phyloP scores from a whole-genome alignment of 2,888 invertebrate genomes.

The Escarpia spicata region DNA sequence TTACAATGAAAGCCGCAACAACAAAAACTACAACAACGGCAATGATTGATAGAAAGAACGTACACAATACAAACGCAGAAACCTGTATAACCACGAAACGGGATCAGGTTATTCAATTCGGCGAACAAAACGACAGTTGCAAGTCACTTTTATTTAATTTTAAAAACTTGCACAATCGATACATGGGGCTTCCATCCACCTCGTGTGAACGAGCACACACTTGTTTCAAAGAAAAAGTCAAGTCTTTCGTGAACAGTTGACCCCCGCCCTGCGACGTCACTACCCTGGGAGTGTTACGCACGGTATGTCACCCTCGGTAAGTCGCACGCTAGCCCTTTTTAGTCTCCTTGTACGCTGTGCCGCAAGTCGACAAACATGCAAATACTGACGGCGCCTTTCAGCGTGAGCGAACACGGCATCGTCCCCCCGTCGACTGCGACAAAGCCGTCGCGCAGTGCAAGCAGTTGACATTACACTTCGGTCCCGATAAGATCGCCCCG shows the following conservation, averaged over 20 bases:
- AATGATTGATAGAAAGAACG: not conserved
- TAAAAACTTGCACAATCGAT: not conserved
- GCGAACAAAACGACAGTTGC: not conserved
- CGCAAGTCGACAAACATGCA: not conserved
- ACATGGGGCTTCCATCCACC: not conserved
- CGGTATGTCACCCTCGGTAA: not conserved
- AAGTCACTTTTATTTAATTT: not conserved
- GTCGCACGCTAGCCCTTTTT: not conserved
- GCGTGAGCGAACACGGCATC: not conserved
- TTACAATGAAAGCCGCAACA: not conserved
- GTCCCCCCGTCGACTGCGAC: not conserved
- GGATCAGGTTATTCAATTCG: not conserved
- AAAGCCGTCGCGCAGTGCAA: not conserved
- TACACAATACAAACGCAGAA: not conserved
- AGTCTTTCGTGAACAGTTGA: not conserved
- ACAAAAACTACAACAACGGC: not conserved
- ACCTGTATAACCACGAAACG: not conserved
- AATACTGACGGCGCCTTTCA: not conserved
- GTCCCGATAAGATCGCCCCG: not conserved
- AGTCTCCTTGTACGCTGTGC: not conserved
- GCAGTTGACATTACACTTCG: not conserved
- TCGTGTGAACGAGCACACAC: not conserved
- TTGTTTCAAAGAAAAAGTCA: not conserved
- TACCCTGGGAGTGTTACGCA: not conserved
- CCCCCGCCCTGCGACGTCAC: not conserved